Evolutionary conservation across 2,113 vertebrate genomes (phyloP).

Genomic region (Tympanuchus pallidicinctus): DNA sequence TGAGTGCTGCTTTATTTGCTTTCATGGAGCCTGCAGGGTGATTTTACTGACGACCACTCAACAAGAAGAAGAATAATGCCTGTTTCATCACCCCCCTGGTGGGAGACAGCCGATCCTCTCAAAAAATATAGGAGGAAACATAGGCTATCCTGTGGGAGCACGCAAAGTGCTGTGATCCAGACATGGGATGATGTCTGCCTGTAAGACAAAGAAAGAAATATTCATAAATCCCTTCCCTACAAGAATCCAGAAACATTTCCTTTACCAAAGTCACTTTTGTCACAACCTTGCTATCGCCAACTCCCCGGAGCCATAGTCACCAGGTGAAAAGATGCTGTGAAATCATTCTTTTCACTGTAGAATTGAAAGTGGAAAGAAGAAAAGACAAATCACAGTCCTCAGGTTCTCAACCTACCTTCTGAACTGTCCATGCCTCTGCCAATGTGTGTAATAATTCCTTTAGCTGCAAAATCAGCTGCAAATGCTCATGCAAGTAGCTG

Average conservation of each 20-base stretch:
- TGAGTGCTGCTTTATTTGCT: not conserved
- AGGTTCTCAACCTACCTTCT: not conserved
- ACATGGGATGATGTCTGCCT: not conserved
- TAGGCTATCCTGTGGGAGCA: not conserved
- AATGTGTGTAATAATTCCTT: accelerated
- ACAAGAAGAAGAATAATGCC: not conserved
- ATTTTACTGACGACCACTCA: not conserved
- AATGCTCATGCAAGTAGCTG: not conserved
- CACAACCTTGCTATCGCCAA: not conserved
- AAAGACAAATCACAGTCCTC: not conserved
- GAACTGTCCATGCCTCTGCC: not conserved
- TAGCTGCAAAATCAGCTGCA: not conserved
- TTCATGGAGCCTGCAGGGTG: not conserved
- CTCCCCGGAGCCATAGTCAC: not conserved
- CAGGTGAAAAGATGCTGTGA: not conserved
- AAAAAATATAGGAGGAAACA: not conserved
- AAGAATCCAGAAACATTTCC: not conserved
- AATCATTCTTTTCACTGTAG: not conserved
- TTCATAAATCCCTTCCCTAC: accelerated
- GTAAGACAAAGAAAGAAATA: not conserved
- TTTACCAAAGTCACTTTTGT: not conserved
- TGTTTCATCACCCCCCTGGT: not conserved
- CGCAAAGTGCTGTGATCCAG: not conserved
- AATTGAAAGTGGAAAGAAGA: not conserved
- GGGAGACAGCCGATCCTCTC: not conserved